Percentiles rank a stretch among this genome's conserved stretches.
These are phyloP conservation scores for Pseudachorutes palmiensis DNA, from an alignment of 1,140 invertebrate genomes.

Conservation along the genomic window DNA sequence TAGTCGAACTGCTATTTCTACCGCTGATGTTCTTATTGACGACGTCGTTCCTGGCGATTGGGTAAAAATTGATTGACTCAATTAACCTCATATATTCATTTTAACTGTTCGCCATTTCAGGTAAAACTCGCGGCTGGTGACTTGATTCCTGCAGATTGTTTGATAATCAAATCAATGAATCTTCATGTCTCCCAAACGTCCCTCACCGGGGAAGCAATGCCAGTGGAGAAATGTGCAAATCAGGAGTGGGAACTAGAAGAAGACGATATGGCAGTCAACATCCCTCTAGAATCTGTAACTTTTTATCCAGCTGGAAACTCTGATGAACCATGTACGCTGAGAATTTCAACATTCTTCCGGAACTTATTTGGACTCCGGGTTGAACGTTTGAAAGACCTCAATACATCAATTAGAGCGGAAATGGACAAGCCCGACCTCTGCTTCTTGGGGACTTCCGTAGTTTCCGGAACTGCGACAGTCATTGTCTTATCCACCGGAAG, in stretches of 20 bases:
- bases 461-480: conserved; percentile 18
- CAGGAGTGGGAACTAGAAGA: not conserved
- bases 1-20: not conserved
- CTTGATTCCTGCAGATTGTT: conserved; percentile 16
- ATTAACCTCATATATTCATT: not conserved
- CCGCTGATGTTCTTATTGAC: not conserved
- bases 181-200: conserved; percentile 15
- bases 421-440: conserved; percentile 19
- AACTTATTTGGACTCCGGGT: conserved; percentile 1
- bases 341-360: not conserved
- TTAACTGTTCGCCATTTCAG: not conserved
- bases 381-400: not conserved
- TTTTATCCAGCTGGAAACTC: not conserved
- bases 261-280: not conserved
- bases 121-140: conserved; percentile 6
- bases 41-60: conserved; percentile 4
- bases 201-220: conserved; percentile 19
- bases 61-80: not conserved
- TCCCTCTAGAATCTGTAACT: not conserved
- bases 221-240: conserved; percentile 12
- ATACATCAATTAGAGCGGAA: not conserved
- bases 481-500: conserved; percentile 17
- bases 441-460: conserved; percentile 24
- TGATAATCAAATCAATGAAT: conserved; percentile 6
- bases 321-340: not conserved